These are phyloP conservation scores for Hydractinia symbiolongicarpus DNA, from an alignment of 30 jellyfish, hydroid and myxozoan species.

Conservation along the genomic window DNA sequence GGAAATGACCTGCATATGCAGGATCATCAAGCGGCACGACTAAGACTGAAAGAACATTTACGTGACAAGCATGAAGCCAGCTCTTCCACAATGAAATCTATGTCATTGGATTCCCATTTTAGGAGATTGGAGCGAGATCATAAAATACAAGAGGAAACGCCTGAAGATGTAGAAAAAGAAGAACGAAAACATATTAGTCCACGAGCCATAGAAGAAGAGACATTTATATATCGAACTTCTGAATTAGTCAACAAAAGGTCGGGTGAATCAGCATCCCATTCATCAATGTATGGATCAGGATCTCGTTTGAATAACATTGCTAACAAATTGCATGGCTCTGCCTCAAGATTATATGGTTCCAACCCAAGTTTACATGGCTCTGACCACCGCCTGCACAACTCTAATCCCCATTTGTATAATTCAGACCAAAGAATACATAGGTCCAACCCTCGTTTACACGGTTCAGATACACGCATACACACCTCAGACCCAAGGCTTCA, in stretches of 20 bases:
- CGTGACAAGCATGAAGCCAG: conserved; percentile 75
- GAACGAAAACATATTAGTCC: conserved; percentile 20
- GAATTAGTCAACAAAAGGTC: neutral
- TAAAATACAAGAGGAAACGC: conserved; percentile 74
- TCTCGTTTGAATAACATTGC: neutral
- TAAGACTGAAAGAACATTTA: conserved; percentile 71
- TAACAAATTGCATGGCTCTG: conserved; percentile 6
- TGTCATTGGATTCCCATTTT: conserved; percentile 65
- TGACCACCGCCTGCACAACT: conserved; percentile 15
- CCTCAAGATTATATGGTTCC: conserved; percentile 11
- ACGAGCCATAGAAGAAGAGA: neutral
- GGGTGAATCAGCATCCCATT: conserved; percentile 6
- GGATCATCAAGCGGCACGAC: conserved; percentile 62
- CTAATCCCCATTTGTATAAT: conserved; percentile 14
- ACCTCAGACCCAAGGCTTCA: conserved; percentile 13
- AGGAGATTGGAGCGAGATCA: conserved; percentile 66
- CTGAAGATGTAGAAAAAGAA: conserved; percentile 47
- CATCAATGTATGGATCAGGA: conserved; percentile 17
- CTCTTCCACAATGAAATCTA: conserved; percentile 43
- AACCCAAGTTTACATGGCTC: conserved; percentile 26
- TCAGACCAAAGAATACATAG: conserved; percentile 9
- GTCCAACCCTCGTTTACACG: conserved; percentile 16
- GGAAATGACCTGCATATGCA: conserved; percentile 47
- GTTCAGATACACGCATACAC: conserved; percentile 7
- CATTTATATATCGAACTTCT: neutral